These are phyloP conservation scores for Peromyscus leucopus DNA, from an alignment of 2,113 vertebrate genomes.

Conservation along the genomic window DNA sequence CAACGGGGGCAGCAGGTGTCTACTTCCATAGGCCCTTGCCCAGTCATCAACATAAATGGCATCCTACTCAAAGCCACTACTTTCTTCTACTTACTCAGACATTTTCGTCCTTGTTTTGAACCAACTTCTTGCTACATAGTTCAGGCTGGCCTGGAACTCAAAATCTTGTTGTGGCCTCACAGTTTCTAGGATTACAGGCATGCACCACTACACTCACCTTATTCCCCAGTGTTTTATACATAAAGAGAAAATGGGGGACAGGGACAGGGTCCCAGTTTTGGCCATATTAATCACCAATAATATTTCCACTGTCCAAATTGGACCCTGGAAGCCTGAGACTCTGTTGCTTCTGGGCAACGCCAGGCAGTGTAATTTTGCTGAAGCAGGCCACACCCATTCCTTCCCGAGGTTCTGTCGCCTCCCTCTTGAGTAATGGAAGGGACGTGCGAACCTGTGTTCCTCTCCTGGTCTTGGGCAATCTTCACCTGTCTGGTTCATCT, in stretches of 20 bases:
- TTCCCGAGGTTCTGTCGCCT: not conserved
- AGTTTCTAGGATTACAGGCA: not conserved
- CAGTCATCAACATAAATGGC: not conserved
- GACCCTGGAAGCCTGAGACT: not conserved
- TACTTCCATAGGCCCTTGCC: not conserved
- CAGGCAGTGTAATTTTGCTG: not conserved
- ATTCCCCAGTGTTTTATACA: not conserved
- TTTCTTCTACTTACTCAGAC: not conserved
- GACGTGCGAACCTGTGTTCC: not conserved
- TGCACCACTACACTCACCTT: not conserved
- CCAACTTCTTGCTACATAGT: not conserved
- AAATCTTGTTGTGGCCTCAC: not conserved
- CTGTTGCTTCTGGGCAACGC: not conserved
- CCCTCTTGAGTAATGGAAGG: constrained; percentile 32
- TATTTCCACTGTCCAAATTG: not conserved
- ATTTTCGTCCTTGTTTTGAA: too few species aligned
- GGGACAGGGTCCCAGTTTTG: not conserved
- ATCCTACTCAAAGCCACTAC: not conserved
- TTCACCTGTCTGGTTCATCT: not conserved
- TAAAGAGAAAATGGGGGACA: not conserved
- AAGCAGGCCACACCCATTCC: not conserved
- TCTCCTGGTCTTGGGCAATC: constrained; percentile 30
- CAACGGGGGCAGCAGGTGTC: not conserved
- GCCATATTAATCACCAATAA: not conserved
- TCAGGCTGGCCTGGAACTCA: not conserved